These are phyloP conservation scores for Eciton burchellii DNA, from an alignment of 1,140 invertebrate genomes.

Conservation along the genomic window DNA sequence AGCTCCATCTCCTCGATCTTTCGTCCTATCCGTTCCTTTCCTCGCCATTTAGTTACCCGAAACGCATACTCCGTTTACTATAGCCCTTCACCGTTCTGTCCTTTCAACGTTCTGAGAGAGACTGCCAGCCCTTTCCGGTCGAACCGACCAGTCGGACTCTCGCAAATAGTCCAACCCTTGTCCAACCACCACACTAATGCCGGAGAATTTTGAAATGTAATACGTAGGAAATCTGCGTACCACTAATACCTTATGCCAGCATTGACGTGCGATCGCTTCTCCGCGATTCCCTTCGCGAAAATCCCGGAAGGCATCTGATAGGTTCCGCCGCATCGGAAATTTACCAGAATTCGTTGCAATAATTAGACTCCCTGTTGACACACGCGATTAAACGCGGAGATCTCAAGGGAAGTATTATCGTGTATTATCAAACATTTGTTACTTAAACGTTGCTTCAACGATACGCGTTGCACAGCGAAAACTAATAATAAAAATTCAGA, in stretches of 20 bases:
- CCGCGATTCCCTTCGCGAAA: neutral
- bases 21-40: slow-evolving; percentile 19
- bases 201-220: slow-evolving; percentile 72
- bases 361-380: neutral
- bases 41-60: slow-evolving; percentile 65
- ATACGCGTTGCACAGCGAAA: neutral
- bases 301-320: neutral
- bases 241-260: slow-evolving; percentile 33
- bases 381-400: neutral
- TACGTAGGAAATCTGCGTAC: slow-evolving; percentile 69
- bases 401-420: neutral
- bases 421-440: neutral
- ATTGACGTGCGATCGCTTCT: neutral
- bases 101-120: slow-evolving; percentile 39
- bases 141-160: slow-evolving; percentile 33
- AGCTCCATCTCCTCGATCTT: slow-evolving; percentile 42
- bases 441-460: no score
- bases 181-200: slow-evolving; percentile 62
- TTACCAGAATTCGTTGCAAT: neutral
- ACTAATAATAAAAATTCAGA: neutral
- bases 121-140: slow-evolving; percentile 45
- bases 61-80: slow-evolving; percentile 40
- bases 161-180: slow-evolving; percentile 69
- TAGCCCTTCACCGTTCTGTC: slow-evolving; percentile 60
- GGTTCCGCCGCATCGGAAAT: neutral